Evolutionary conservation across 1,140 invertebrate genomes (phyloP), one percentile per base, ranked within the genome.

Genomic region (Augochlora pura): DNA sequence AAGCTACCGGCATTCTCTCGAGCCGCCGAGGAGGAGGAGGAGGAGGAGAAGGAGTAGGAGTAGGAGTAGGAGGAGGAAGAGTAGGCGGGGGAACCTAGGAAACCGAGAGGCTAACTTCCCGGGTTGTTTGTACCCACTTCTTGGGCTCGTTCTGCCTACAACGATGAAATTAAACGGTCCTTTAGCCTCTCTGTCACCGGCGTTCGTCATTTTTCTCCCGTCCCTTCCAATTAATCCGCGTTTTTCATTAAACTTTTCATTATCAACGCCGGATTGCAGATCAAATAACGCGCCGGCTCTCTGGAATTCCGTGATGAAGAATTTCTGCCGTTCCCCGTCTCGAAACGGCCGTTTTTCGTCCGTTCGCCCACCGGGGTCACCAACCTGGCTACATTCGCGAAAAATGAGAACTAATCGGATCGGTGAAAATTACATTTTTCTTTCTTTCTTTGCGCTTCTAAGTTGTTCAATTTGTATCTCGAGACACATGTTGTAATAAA

Each of bases 1-100:
- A 70, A 46, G 60, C 60, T 69, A 46, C 60, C 69, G 75, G 76
- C 76, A 57, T 78, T 72, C 42, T 72, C 60, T 78, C 69, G 42
- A 65, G 60, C 32, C 69, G 14, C 39, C 25, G 23, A 46, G 65
- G n/a, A 16, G 6, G 59, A 16, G 42, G 2, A 9, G 9, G 42
- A 46, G 42, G 42, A 46, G n/a, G n/a, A n/a, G n/a, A n/a, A n/a
- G n/a, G n/a, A n/a, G n/a, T n/a, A n/a, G n/a, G n/a, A n/a, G n/a
- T n/a, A n/a, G n/a, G n/a, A n/a, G n/a, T n/a, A n/a, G n/a, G n/a
- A n/a, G n/a, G n/a, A n/a, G n/a, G n/a, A n/a, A n/a, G n/a, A n/a
- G n/a, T n/a, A n/a, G 42, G 2, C 42, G 9, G 42, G 12, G 42
- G 42, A 46, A 14, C n/a, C 18, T 0, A 16, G 18, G n/a, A 49